Conservation (phyloP, 2,888 invertebrate species). For the Tetheella fluctuosa region DNA sequence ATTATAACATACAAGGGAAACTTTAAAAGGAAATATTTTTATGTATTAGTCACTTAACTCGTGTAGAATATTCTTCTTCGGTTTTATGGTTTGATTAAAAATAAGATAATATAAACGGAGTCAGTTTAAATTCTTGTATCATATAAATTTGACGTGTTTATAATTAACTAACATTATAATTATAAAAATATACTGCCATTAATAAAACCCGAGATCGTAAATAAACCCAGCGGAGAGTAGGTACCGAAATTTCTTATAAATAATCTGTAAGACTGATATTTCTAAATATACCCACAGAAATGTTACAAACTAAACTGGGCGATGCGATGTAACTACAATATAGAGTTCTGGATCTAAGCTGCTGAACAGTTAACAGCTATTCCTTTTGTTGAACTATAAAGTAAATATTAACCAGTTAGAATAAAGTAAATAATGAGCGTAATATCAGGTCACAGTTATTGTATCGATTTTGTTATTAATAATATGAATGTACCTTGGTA, state of each 20-base stretch:
- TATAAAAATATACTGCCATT: neutral
- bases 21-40: no score
- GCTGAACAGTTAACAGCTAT: neutral
- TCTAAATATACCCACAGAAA: constrained; percentile 42
- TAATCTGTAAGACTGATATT: constrained; percentile 35
- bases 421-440: neutral
- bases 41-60: no score
- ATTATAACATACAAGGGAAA: no score
- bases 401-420: neutral
- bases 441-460: no score
- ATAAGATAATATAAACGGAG: neutral
- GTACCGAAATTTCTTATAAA: constrained; percentile 32
- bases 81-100: no score
- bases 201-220: neutral
- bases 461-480: neutral
- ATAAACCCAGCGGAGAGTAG: constrained; percentile 15
- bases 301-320: constrained; percentile 33
- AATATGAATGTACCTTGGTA: neutral
- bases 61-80: no score
- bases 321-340: constrained; percentile 20
- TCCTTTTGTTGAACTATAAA: neutral
- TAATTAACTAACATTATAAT: neutral
- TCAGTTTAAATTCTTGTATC: neutral
- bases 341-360: constrained; percentile 1
- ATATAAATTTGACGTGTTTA: neutral